phyloP scores from a whole-genome alignment of 2,113 vertebrate genomes.

The Maccullochella peelii region DNA sequence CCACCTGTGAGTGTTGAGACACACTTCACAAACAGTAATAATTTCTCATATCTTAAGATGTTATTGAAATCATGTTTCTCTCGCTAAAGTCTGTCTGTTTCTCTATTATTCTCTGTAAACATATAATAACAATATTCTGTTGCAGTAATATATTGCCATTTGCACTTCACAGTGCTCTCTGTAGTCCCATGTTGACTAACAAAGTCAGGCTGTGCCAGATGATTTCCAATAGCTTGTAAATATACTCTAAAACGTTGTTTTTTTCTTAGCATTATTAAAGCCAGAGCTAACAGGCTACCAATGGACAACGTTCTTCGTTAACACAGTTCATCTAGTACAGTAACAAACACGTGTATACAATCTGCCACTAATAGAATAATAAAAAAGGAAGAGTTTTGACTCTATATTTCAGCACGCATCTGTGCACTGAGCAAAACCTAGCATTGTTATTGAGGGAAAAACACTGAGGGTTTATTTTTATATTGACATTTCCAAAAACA shows the following conservation, averaged over 20 bases:
- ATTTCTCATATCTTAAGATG: conserved; percentile 20
- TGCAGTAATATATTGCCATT: conserved; percentile 13
- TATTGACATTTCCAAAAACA: conserved; percentile 32
- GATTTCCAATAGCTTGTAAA: conserved; percentile 54
- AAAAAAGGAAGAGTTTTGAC: background rate
- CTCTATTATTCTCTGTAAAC: conserved; percentile 34
- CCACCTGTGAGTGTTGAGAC: conserved; percentile 13
- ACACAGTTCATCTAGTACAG: background rate
- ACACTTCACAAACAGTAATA: conserved; percentile 44
- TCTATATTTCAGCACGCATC: background rate
- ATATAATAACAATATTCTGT: conserved; percentile 17
- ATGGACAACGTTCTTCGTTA: background rate
- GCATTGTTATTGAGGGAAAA: background rate
- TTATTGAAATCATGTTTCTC: conserved; percentile 44
- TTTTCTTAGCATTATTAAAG: conserved; percentile 28
- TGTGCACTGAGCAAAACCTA: background rate
- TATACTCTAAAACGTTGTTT: conserved; percentile 44
- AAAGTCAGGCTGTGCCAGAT: conserved; percentile 19
- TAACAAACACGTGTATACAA: background rate
- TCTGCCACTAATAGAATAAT: background rate
- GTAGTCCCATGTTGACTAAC: conserved; percentile 39
- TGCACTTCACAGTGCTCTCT: conserved; percentile 16
- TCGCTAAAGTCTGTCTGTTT: background rate
- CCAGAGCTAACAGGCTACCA: background rate
- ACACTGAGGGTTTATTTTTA: background rate